Evolutionary conservation across 2,113 vertebrate species (phyloP), one percentile per base, ranked within the genome.

Genomic region (Dromiciops gliroides): DNA sequence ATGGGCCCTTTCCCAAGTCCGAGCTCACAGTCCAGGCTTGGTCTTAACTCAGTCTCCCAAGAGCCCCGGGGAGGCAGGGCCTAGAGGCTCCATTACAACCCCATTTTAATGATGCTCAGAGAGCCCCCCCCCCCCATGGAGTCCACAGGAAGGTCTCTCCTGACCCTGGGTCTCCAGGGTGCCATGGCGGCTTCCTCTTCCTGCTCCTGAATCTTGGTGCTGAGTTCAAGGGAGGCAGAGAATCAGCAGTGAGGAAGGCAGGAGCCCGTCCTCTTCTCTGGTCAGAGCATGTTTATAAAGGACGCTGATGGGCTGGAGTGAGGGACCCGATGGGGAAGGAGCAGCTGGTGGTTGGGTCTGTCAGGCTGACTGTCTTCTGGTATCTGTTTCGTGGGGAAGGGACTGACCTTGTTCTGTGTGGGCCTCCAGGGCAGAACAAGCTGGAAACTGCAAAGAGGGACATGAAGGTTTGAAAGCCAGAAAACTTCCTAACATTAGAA

Each of bases 191-290:
- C 91, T 75, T 16, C 60, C 60, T 37, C 14, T 3, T 31, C 28
- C 31, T 37, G 28, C 26, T 67, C 60, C 31, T 37, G 28, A 14
- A 4, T 14, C 56, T 14, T 31, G 26, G 26, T 31, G 26, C 1
- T 2, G 51, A 52, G 23, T 56, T 2, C 2, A 9, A 56, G 88
- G 95, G 94, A 94, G 51, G 93, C 93, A 96, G 92, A 67, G 28
- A 92, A 8, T 51, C n/a, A 9, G 11, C 24, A 50, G 49, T 16
- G 51, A 52, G 89, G 26, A 8, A 60, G 50, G 3, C 5, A 31
- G 25, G 51, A 37, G 11, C 56, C 31, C 7, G 7, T 51, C 51
- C 2, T 93, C 47, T 49, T 95, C 92, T 90, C 31, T 4, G 0
- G 48, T 93, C 56, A 16, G 31, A 37, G 56, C 26, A 10, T 2